phyloP scores from a whole-genome alignment of 2,113 vertebrate genomes.

The Tapirus terrestris region DNA sequence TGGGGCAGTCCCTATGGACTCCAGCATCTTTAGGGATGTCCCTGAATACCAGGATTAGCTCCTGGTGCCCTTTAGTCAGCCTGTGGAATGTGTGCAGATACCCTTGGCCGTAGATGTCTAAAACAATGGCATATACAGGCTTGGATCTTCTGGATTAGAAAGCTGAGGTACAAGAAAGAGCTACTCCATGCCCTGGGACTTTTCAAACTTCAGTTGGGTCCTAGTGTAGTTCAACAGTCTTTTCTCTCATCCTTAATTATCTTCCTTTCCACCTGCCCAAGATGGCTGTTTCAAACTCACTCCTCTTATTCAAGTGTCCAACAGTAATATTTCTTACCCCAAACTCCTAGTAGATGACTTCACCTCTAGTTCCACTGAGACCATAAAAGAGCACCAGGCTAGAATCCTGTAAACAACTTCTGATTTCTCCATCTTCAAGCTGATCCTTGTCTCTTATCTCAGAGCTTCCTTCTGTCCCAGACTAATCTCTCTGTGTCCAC shows the following conservation, averaged over 20 bases:
- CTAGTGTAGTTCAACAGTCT: neutral
- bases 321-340: neutral
- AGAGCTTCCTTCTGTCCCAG: neutral
- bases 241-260: neutral
- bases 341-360: neutral
- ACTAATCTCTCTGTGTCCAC: neutral
- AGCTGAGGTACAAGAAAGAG: neutral
- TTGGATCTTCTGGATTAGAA: conserved; percentile 14
- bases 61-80: neutral
- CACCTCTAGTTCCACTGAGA: neutral
- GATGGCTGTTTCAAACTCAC: neutral
- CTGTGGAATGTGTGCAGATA: neutral
- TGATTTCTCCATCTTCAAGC: neutral
- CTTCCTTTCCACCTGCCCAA: neutral
- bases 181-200: neutral
- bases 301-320: neutral
- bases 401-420: neutral
- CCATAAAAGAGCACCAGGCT: neutral
- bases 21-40: neutral
- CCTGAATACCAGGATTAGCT: neutral
- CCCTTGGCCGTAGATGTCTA: neutral
- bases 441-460: neutral
- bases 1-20: neutral
- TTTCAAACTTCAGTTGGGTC: neutral
- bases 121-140: neutral